Evolutionary conservation across 2,888 invertebrate genomes (phyloP), one percentile per base, ranked within the genome.

Genomic region (Spicauda simplicius): DNA sequence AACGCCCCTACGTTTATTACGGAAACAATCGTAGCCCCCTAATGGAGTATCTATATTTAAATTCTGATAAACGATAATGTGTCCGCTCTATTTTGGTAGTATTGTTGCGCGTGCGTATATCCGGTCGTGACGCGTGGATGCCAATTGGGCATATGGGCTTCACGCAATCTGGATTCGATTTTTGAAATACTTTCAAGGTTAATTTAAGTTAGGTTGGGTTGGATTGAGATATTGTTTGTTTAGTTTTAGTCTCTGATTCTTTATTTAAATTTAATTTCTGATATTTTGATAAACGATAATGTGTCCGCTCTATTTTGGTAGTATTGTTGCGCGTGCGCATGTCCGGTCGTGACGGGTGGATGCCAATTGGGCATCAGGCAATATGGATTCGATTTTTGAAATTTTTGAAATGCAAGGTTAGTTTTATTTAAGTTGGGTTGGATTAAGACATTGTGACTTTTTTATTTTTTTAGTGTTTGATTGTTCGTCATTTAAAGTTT

Each of bases 221-320:
- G 12, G 37, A 8, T 1, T 0, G 37, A 37, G 12, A 12, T 2
- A 2, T 37, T 37, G 11, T 37, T 37, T 37, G 37, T 37, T 37
- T 37, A 37, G 11, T 37, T 37, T 37, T 37, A 0, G 12, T 8
- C 8, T 33, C 8, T 33, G 33, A 6, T 25, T 25, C 2, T 5
- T 4, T 25, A 4, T 25, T 5, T 5, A 33, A 33, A 6, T 10
- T 6, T 33, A 1, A 10, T 33, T n/a, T 33, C 33, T 33, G 8
- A 10, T 33, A 84, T 59, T 75, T 77, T 81, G 80, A 83, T 84
- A 79, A 77, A 84, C 80, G 81, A 77, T 82, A 82, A 82, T 83
- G 80, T 72, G 74, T 73, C 79, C 74, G 77, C 80, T 82, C 86
- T 87, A 87, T 87, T 88, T 82, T 78, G 70, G 77, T 78, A 70